These are phyloP conservation scores for Maniola hyperantus DNA, from an alignment of 2,888 invertebrate genomes.

Conservation along the genomic window DNA sequence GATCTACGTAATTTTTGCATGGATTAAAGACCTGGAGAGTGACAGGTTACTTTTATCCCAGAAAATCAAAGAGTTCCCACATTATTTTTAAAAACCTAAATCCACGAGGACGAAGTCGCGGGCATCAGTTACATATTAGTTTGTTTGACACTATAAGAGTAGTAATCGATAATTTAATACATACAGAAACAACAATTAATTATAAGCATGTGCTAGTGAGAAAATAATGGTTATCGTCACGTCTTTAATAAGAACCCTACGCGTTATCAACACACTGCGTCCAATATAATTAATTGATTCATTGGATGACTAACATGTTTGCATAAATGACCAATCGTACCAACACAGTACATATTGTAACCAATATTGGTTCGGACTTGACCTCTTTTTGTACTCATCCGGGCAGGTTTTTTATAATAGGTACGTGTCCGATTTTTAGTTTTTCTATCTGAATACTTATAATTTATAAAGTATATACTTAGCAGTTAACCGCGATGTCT, in stretches of 20 bases:
- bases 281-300: conserved; percentile 14
- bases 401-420: not conserved
- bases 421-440: not conserved
- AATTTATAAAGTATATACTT: not conserved
- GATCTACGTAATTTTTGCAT: no score
- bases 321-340: conserved; percentile 7
- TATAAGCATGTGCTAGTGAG: conserved; percentile 14
- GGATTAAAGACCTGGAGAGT: no score
- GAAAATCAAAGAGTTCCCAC: no score
- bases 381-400: not conserved
- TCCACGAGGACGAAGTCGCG: not conserved
- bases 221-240: conserved; percentile 21
- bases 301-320: conserved; percentile 23
- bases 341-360: not conserved
- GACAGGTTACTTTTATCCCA: no score
- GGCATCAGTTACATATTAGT: not conserved
- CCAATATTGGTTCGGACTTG: conserved; percentile 1
- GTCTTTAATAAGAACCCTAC: conserved; percentile 23
- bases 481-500: not conserved
- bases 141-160: no score
- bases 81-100: not conserved
- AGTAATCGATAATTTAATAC: not conserved
- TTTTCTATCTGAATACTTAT: not conserved
- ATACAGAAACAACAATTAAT: not conserved
- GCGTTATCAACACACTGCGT: conserved; percentile 4